Evolutionary conservation across 2,888 invertebrate species (phyloP).

Genomic region (Hanleya hanleyi): DNA sequence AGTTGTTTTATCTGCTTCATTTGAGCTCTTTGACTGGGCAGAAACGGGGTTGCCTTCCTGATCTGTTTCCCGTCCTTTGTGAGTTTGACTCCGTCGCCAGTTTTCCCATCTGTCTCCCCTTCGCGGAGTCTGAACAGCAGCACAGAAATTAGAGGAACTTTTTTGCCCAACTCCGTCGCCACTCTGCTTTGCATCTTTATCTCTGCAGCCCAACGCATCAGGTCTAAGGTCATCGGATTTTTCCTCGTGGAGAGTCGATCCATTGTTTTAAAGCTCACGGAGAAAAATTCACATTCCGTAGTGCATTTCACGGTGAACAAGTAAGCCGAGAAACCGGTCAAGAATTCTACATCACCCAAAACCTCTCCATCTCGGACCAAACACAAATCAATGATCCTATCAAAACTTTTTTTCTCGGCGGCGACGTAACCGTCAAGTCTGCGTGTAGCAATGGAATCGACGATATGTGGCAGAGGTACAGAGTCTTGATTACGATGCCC

Average conservation of each 20-base stretch:
- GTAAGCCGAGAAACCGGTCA: conserved; percentile 48
- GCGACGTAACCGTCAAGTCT: conserved; percentile 44
- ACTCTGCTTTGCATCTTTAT: conserved; percentile 45
- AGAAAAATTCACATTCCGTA: conserved; percentile 48
- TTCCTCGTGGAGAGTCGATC: conserved; percentile 50
- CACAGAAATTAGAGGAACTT: conserved; percentile 37
- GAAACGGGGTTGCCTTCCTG: not conserved
- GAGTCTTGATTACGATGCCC: not conserved
- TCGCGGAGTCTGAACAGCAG: conserved; percentile 30
- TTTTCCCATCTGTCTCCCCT: not conserved
- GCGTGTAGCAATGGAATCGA: conserved; percentile 14
- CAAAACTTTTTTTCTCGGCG: conserved; percentile 39
- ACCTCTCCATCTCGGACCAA: conserved; percentile 44
- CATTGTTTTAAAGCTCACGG: conserved; percentile 45
- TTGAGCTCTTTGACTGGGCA: not conserved
- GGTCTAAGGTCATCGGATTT: conserved; percentile 41
- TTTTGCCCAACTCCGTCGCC: conserved; percentile 39
- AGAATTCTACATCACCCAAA: conserved; percentile 51
- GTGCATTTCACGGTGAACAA: conserved; percentile 50
- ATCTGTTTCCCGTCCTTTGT: not conserved
- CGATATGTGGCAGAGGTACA: not conserved
- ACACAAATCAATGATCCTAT: conserved; percentile 43
- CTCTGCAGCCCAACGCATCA: conserved; percentile 47
- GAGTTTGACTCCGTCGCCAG: not conserved
- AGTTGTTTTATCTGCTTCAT: not conserved